Conservation (phyloP, 2,888 invertebrate genomes). For the Athalia cordata region DNA sequence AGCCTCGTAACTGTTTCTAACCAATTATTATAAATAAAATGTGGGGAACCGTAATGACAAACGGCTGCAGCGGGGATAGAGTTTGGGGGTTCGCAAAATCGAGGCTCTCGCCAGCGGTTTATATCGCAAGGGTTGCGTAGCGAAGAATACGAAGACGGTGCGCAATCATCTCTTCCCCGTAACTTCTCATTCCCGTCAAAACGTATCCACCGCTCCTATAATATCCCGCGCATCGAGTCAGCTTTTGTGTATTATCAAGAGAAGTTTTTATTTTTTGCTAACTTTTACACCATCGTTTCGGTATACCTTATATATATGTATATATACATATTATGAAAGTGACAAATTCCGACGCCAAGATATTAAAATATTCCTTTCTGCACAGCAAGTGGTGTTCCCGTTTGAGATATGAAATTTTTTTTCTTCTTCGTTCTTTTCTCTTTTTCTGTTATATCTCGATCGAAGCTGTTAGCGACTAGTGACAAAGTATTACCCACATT, state of each 20-base stretch:
- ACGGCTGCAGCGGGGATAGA: slow-evolving; percentile 57
- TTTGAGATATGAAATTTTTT: slow-evolving; percentile 3
- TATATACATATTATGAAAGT: not conserved
- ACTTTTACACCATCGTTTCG: not conserved
- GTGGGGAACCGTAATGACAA: slow-evolving; percentile 68
- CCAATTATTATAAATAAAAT: slow-evolving; percentile 72
- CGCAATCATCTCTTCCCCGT: no score
- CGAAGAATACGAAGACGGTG: no score
- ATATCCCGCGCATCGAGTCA: not conserved
- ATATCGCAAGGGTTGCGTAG: not conserved
- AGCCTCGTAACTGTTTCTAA: slow-evolving; percentile 70
- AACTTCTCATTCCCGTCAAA: no score
- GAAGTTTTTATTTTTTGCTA: not conserved
- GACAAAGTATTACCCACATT: slow-evolving; percentile 31
- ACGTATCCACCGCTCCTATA: no score
- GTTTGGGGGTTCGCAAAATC: slow-evolving; percentile 16
- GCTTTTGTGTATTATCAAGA: not conserved
- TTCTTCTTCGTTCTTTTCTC: not conserved
- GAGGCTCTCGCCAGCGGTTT: slow-evolving; percentile 29
- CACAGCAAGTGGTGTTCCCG: not conserved
- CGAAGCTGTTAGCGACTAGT: slow-evolving; percentile 14
- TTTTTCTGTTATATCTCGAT: not conserved
- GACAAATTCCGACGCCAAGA: slow-evolving; percentile 17
- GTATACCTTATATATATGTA: not conserved
- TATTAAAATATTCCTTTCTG: not conserved